Base-by-base conservation (phyloP, 2,113 vertebrate genomes). In the Lasiurus borealis region DNA sequence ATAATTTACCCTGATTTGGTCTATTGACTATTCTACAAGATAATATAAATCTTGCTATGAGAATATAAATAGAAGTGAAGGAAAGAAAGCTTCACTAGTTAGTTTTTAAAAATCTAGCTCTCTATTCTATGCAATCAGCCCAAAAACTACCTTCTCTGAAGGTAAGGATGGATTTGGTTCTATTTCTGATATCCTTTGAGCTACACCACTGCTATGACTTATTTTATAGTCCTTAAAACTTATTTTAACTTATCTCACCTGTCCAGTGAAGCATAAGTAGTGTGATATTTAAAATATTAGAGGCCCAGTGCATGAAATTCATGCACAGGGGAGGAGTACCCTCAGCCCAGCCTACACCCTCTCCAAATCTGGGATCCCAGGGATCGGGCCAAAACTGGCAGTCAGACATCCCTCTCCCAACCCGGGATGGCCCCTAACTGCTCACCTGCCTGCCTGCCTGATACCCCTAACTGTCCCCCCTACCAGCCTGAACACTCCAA, bases 181-280 rank as follows among this genome's bases (percentile, higher is more conserved):
- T n/a, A 46, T 66, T 93, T 91, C 62, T 68, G 50, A 29, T 34
- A 89, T 66, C 3, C 7, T 75, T 84, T 66, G 31, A 66, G 34
- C 31, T 69, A 14, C 11, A 54, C 36, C 72, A 81, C 25, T 89
- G 13, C 31, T 80, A 40, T 93, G 40, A 91, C 19, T 83, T 77
- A 72, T 25, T 89, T 90, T 90, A 68, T 13, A 54, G 54, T 44
- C 21, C 29, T 88, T 93, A 27, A 48, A 85, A 25, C 18, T 88
- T 75, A 50, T n/a, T 54, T 88, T 88, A 94, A 96, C 48, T 94
- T 93, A 91, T 93, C 77, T 93, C 16, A 48, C 62, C 62, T 77
- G 44, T 71, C 68, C 40, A 50, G 34, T 1, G 16, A 93, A 69
- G 13, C 11, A 34, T 29, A 93, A 93, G 40, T n/a, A 86, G 46